A percentile compares a stretch with the other conserved stretches of the same genome.
phyloP scores from a whole-genome alignment of 2,888 invertebrate genomes.

The Endomychus coccineus region DNA sequence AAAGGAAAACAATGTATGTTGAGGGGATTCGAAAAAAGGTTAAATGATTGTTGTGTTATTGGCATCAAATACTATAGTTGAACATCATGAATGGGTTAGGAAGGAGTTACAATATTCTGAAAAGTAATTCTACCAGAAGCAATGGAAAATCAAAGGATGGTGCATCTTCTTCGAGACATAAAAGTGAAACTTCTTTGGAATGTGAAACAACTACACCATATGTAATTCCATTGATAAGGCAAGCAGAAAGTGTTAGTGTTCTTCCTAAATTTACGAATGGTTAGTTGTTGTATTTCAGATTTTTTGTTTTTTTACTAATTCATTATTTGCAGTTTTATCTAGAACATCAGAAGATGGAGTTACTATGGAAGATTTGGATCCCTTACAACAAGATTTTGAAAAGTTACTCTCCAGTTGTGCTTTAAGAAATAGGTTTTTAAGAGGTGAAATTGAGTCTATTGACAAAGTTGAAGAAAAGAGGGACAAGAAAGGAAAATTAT shows the following conservation, averaged over 20 bases:
- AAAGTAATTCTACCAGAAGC: no score
- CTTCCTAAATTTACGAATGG: conserved; percentile 59
- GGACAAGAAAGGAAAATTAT: conserved; percentile 45
- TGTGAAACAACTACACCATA: conserved; percentile 26
- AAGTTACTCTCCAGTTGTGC: conserved; percentile 76
- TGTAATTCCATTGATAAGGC: conserved; percentile 58
- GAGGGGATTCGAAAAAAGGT: no score
- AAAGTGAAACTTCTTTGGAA: conserved; percentile 7
- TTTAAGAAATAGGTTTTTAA: conserved; percentile 69
- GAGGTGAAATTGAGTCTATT: conserved; percentile 63
- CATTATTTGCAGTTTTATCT: conserved; percentile 47
- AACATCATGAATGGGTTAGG: no score
- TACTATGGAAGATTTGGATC: conserved; percentile 82
- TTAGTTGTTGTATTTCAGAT: conserved; percentile 24
- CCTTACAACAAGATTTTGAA: conserved; percentile 80
- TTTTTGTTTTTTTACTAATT: conserved; percentile 1
- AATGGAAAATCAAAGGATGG: conserved; percentile 8
- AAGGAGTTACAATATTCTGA: no score
- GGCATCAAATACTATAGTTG: no score
- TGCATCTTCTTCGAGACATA: neutral
- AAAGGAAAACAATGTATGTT: no score
- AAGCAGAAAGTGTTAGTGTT: conserved; percentile 58
- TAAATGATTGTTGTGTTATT: no score
- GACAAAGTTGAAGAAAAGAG: conserved; percentile 51
- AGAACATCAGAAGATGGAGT: conserved; percentile 68